phyloP scores from a whole-genome alignment of 35 echinoderm and acorn worm species.

The Anneissia japonica region DNA sequence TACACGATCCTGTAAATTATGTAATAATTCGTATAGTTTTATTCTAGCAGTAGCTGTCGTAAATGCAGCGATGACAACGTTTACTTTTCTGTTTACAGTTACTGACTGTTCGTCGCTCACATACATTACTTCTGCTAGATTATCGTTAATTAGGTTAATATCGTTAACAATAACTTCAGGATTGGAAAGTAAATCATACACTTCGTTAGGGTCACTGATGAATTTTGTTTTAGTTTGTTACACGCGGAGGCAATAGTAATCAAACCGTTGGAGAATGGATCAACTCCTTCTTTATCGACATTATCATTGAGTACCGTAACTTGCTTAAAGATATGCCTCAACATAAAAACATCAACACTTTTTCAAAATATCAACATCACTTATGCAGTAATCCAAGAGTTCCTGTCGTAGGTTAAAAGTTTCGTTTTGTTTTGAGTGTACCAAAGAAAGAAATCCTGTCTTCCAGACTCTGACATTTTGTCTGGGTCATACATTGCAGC shows the following conservation, averaged over 20 bases:
- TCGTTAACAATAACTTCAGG: background rate
- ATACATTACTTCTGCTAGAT: slow-evolving; percentile 8
- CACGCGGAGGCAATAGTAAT: slow-evolving; percentile 6
- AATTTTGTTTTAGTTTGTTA: background rate
- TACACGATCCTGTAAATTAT: slow-evolving; percentile 8
- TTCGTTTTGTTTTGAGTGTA: background rate
- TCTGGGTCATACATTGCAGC: slow-evolving; percentile 10
- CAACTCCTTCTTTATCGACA: background rate
- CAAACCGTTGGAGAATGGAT: background rate
- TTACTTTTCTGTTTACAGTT: background rate
- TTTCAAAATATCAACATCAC: slow-evolving; percentile 36
- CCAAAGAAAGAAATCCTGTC: slow-evolving; percentile 20
- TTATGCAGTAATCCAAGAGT: slow-evolving; percentile 14
- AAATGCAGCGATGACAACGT: background rate
- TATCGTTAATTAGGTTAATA: background rate
- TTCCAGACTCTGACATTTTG: slow-evolving; percentile 4
- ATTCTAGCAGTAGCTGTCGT: background rate
- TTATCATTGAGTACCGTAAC: background rate
- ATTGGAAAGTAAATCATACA: background rate
- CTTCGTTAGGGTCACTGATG: background rate
- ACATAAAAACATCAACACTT: slow-evolving; percentile 8
- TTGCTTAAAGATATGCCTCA: slow-evolving; percentile 24
- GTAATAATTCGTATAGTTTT: slow-evolving; percentile 5
- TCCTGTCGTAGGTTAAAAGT: slow-evolving; percentile 24
- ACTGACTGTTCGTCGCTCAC: background rate